phyloP scores from a whole-genome alignment of 2,797 vertebrate species.

The Phrynocephalus forsythii region DNA sequence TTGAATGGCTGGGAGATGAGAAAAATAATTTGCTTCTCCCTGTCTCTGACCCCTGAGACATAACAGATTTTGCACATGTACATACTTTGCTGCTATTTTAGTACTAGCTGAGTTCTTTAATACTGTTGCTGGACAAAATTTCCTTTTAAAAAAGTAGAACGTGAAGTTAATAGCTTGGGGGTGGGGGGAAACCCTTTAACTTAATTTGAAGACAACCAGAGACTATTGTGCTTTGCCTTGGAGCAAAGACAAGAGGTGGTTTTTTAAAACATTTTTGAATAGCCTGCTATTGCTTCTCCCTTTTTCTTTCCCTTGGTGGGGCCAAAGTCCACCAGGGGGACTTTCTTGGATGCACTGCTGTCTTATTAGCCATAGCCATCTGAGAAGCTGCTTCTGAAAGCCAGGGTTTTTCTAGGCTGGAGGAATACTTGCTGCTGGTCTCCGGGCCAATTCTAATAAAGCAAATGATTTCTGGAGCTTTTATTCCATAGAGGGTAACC shows the following conservation, averaged over 20 bases:
- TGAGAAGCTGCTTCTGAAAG: background rate
- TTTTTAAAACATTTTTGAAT: background rate
- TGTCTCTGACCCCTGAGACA: background rate
- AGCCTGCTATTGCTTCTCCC: too few relatives aligned
- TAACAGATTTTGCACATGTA: background rate
- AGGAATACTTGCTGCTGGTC: background rate
- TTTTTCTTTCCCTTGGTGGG: background rate
- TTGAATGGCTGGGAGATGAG: too few relatives aligned
- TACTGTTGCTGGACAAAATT: background rate
- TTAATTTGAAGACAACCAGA: background rate
- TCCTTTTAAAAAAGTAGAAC: background rate
- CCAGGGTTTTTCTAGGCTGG: background rate
- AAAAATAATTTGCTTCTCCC: too few relatives aligned
- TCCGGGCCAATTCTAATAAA: background rate
- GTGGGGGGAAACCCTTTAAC: background rate
- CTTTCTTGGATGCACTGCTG: background rate
- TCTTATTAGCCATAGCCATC: background rate
- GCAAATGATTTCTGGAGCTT: background rate
- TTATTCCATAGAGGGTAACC: background rate
- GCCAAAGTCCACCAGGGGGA: rapidly evolving
- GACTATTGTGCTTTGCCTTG: background rate
- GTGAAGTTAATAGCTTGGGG: background rate
- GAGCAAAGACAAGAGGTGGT: rapidly evolving
- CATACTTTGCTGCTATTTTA: background rate
- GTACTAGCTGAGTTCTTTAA: background rate